Percentiles rank a stretch among this genome's conserved stretches.
Evolutionary conservation across 2,113 vertebrate genomes (phyloP).

Genomic region (Nipponia nippon): DNA sequence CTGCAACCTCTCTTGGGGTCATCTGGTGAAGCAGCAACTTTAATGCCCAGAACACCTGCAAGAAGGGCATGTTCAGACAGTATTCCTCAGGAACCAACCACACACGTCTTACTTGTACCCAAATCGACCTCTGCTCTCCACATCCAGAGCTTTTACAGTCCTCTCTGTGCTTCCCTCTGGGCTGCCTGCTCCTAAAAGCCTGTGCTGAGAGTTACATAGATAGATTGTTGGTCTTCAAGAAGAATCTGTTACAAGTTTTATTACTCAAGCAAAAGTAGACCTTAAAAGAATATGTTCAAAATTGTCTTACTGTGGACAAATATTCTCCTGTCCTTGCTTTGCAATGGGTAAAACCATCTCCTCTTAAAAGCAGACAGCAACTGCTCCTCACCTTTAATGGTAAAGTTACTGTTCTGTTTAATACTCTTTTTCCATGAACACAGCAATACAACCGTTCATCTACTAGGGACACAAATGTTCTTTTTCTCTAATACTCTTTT

Average conservation of each 20-base stretch:
- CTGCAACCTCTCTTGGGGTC: background rate
- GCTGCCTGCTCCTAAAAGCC: background rate
- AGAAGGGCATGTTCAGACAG: background rate
- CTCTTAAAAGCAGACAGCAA: background rate
- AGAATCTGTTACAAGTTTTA: background rate
- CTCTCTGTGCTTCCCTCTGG: background rate
- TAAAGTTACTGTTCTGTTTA: background rate
- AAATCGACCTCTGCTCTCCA: background rate
- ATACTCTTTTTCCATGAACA: background rate
- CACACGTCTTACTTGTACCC: background rate
- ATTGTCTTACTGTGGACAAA: background rate
- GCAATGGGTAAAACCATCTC: background rate
- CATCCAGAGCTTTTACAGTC: background rate
- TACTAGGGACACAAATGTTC: background rate
- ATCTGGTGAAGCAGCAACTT: background rate
- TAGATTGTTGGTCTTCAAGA: fast-evolving
- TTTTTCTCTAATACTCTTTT: background rate
- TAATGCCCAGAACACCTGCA: background rate
- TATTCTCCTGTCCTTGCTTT: background rate
- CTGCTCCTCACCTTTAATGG: background rate
- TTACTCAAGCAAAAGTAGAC: background rate
- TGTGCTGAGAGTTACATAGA: background rate
- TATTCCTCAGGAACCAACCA: background rate
- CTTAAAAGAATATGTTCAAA: background rate
- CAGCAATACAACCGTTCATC: background rate